Conservation (phyloP, 2,888 invertebrate species). For the Erynnis tages region DNA sequence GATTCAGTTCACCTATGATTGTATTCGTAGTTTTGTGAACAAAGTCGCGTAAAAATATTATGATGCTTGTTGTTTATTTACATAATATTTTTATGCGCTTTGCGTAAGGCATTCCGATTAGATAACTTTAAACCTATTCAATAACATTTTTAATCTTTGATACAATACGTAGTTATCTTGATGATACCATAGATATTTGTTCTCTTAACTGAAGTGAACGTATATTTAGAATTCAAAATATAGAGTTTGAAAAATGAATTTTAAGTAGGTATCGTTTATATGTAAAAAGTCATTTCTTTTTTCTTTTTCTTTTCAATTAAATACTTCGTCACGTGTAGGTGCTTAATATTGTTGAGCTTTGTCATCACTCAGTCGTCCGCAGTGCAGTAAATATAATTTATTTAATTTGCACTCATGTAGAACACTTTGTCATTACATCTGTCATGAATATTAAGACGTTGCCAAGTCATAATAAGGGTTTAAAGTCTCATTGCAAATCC, state of each 20-base stretch:
- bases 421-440: constrained; percentile 4
- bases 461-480: constrained; percentile 33
- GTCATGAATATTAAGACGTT: constrained; percentile 36
- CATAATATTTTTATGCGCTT: background rate
- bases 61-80: background rate
- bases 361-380: constrained; percentile 1
- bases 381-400: constrained; percentile 1
- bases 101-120: background rate
- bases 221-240: too few species aligned
- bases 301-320: too few species aligned
- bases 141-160: background rate
- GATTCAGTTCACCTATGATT: too few species aligned
- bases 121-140: constrained; percentile 1
- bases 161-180: background rate
- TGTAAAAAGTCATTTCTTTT: too few species aligned
- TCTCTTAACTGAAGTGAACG: too few species aligned
- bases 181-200: background rate
- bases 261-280: too few species aligned
- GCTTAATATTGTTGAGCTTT: too few species aligned
- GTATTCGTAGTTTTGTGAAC: too few species aligned
- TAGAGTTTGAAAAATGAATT: too few species aligned
- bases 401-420: background rate
- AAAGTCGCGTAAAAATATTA: too few species aligned
- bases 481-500: constrained; percentile 34
- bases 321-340: too few species aligned